A percentile compares a stretch with the other conserved stretches of the same genome.
Conservation (phyloP, 2,797 vertebrate species). For the Arctocebus calabarensis region DNA sequence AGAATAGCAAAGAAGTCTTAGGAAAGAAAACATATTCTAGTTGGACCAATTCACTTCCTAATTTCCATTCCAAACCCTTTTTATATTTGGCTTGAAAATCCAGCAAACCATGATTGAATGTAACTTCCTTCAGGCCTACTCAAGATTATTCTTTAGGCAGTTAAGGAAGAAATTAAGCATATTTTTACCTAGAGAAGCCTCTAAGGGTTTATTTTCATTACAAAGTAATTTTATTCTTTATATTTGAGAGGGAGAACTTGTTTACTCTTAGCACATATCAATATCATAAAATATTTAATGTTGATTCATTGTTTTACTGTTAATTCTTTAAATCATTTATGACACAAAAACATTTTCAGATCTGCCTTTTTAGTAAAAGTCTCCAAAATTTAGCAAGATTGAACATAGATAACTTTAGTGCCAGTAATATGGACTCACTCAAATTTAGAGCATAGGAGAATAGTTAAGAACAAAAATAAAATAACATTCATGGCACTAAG, state of each 20-base stretch:
- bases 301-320: background rate
- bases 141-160: conserved; percentile 48
- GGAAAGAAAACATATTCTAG: conserved; percentile 36
- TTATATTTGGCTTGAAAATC: conserved; percentile 40
- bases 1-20: conserved; percentile 35
- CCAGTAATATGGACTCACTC: background rate
- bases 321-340: conserved; percentile 28
- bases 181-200: conserved; percentile 20
- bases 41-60: conserved; percentile 11
- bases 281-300: conserved; percentile 45
- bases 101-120: background rate
- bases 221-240: background rate
- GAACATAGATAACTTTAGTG: background rate
- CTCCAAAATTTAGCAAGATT: background rate
- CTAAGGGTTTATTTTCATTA: conserved; percentile 31
- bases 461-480: conserved; percentile 37
- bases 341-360: conserved; percentile 36
- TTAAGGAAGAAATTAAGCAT: conserved; percentile 10
- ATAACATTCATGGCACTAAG: conserved; percentile 40
- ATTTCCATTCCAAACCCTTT: conserved; percentile 64
- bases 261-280: background rate
- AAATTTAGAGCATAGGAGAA: background rate
- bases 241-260: background rate
- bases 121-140: conserved; percentile 12
- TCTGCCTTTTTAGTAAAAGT: background rate